A percentile compares a stretch with the other conserved stretches of the same genome.
Evolutionary conservation across 2,888 invertebrate genomes (phyloP).

Genomic region (Cerceris rybyensis): DNA sequence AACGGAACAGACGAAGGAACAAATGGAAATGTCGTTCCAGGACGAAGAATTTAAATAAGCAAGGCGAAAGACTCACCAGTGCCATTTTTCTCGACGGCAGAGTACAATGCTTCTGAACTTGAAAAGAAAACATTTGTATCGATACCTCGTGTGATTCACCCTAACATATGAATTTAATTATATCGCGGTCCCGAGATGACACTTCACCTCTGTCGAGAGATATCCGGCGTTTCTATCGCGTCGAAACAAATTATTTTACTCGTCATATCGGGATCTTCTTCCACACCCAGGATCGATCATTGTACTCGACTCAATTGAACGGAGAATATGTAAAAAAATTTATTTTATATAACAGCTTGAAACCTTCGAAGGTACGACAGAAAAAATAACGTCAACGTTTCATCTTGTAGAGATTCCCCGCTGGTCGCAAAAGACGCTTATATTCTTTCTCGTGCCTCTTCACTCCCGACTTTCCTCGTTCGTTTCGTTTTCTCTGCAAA

Average conservation of each 20-base stretch:
- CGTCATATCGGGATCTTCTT: conserved; percentile 18
- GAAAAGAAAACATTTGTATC: conserved; percentile 68
- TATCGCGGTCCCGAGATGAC: conserved; percentile 68
- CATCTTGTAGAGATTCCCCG: conserved; percentile 80
- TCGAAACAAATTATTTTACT: conserved; percentile 56
- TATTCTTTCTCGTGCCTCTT: conserved; percentile 88
- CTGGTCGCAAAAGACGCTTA: conserved; percentile 85
- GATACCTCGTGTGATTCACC: conserved; percentile 66
- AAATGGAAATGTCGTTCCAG: neutral
- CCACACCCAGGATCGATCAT: conserved; percentile 4
- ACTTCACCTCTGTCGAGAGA: conserved; percentile 66
- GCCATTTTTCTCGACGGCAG: conserved; percentile 67
- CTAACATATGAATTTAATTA: conserved; percentile 66
- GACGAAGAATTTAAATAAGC: conserved; percentile 4
- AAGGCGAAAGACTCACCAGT: conserved; percentile 67
- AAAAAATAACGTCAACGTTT: conserved; percentile 70
- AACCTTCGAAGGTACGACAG: conserved; percentile 16
- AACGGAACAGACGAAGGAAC: neutral
- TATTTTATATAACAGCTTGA: conserved; percentile 29
- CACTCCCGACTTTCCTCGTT: conserved; percentile 74
- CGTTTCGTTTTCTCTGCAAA: conserved; percentile 59
- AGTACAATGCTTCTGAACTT: conserved; percentile 65
- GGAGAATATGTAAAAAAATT: conserved; percentile 14
- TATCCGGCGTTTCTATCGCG: conserved; percentile 45
- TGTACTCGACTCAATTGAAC: neutral